Evolutionary conservation across 2,888 invertebrate genomes (phyloP).

Genomic region (Agonopterix subpropinquella): DNA sequence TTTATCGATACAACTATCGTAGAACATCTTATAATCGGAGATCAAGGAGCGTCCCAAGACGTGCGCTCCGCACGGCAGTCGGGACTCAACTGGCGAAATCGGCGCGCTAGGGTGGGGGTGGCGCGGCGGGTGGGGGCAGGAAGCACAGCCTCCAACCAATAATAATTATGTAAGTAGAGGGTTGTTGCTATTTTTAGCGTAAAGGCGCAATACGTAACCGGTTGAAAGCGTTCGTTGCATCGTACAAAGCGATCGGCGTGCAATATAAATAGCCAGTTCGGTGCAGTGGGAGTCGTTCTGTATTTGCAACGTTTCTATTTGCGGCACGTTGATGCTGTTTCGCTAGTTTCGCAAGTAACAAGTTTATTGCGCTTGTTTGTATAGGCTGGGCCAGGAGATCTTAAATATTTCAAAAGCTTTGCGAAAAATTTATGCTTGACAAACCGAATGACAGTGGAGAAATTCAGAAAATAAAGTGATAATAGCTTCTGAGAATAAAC

Average conservation of each 20-base stretch:
- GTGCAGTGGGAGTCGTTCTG: constrained; percentile 28
- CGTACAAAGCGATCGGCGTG: constrained; percentile 23
- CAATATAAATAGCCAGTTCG: constrained; percentile 36
- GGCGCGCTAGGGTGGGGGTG: constrained; percentile 16
- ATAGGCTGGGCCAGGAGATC: constrained; percentile 1
- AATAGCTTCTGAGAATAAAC: too few relatives aligned
- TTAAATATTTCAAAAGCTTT: too few relatives aligned
- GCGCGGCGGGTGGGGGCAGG: constrained; percentile 27
- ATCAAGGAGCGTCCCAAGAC: constrained; percentile 15
- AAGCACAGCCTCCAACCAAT: constrained; percentile 64
- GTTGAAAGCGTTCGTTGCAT: constrained; percentile 24
- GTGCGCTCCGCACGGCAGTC: constrained; percentile 29
- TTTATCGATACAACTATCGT: constrained; percentile 6
- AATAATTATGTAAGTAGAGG: constrained; percentile 64
- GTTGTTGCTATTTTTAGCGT: constrained; percentile 64
- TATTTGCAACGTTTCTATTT: constrained; percentile 48
- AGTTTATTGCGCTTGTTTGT: constrained; percentile 28
- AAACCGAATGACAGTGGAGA: too few relatives aligned
- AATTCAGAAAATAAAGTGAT: too few relatives aligned
- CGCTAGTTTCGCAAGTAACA: constrained; percentile 39
- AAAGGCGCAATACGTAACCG: constrained; percentile 43
- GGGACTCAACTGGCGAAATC: constrained; percentile 36
- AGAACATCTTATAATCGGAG: constrained; percentile 22
- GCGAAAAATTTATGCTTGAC: too few relatives aligned
- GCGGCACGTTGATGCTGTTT: constrained; percentile 41